Base-by-base conservation (phyloP, 2,113 vertebrate genomes). In the Ctenomys sociabilis region DNA sequence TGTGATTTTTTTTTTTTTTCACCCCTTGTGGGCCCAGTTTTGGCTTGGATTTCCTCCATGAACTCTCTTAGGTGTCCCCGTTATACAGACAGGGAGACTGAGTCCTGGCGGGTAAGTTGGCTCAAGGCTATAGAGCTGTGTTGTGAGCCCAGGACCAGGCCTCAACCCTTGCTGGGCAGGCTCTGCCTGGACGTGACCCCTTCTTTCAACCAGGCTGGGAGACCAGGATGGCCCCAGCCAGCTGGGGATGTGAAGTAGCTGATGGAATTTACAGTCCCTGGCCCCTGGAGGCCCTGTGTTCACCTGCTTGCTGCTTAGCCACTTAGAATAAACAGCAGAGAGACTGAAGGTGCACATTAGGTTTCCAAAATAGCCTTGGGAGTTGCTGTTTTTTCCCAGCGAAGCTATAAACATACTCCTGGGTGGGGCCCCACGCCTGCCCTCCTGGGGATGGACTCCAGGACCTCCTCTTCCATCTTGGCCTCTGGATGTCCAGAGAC, bases 321-420 rank as follows among this genome's bases (percentile, higher is more conserved):
- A 0, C 64, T 70, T n/a, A 43, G 57, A 87, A 88, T 97, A 97
- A 98, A 97, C 95, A 97, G 19, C 21, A 1, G 84, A 90, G 84
- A 68, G 73, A 54, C 73, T 91, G 85, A 96, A 90, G 66, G 94
- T 97, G 92, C 97, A 93, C 10, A 98, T 98, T 98, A 97, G 43
- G 32, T 72, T 93, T 97, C 97, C 83, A 96, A 95, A 98, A 97
- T 97, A 98, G 97, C 90, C 72, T 54, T 1, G 52, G 84, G 73
- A 83, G 90, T 54, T 83, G 63, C 57, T 96, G 43, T 72, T 97
- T 97, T 88, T 61, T 91, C 94, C 54, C 17, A 57, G 54, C 89
- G 14, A 30, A 85, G 78, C 85, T 95, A 54, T 97, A 97, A 97
- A 98, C 95, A 98, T 35, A 32, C 2, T 77, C 73, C 66, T 92